Base-by-base conservation (phyloP, 2,797 vertebrate genomes). In the Parotocinclus haroldoi region DNA sequence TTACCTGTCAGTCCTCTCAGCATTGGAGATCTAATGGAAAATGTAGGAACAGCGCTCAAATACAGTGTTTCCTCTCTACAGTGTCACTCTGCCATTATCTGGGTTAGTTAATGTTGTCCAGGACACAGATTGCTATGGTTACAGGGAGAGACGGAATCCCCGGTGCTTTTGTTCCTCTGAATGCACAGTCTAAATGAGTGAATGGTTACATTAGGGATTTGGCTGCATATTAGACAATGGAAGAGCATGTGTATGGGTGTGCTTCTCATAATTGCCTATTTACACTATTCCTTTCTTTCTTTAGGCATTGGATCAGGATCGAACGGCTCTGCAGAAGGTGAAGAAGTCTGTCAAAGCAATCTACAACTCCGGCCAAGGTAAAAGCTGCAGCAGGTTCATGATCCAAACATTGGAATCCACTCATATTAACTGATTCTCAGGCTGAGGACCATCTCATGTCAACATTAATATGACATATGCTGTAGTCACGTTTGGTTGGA, bases 271-370 rank as follows among this genome's bases (percentile, higher is more conserved):
- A 13, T 2, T 48, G 5, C 13, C 13, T 3, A 57, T 61, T 40
- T 39, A 17, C 42, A 71, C 10, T 60, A n/a, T 65, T 17, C 49
- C 1, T 52, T 14, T 76, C 52, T 64, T 48, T 48, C 14, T 13
- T n/a, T 68, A 94, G 93, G 92, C 91, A 74, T 86, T 94, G 79
- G 93, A 94, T 85, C 92, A 94, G 86, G 92, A 94, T 83, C 90
- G 92, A 77, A 93, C 90, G 66, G 90, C 92, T 7, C 79, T 94
- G 68, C 93, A 94, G 84, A 94, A 94, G 82, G 93, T 94, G 74
- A 94, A 94, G 77, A 94, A 94, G 74, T 93, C 92, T 16, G 92
- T 94, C 68, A 94, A 94, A 90, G 91, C 93, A 73, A 94, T 94
- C 83, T 94, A 94, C 79, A 94, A 89, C 82, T 94, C 93, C 0